These are phyloP conservation scores for Syngnathus floridae DNA, from an alignment of 2,113 vertebrate genomes.

Conservation along the genomic window DNA sequence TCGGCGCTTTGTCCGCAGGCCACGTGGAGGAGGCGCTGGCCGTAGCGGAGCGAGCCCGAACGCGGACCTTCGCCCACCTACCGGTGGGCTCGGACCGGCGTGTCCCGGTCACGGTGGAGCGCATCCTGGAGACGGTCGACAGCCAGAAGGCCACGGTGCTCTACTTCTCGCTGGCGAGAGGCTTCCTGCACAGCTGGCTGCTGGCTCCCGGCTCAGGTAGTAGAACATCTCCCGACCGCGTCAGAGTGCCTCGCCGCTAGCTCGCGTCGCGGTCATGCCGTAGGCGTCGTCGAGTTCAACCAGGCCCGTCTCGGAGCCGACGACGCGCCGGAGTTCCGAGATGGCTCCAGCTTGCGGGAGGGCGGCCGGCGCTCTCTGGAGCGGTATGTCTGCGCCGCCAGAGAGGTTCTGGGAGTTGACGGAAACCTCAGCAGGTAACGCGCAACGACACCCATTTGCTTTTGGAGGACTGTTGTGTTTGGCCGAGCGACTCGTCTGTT, in stretches of 20 bases:
- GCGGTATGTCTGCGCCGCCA: slow-evolving; percentile 77
- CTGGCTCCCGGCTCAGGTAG: slow-evolving; percentile 87
- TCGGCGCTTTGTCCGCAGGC: slow-evolving; percentile 59
- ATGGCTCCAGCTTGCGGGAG: slow-evolving; percentile 24
- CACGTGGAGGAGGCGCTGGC: slow-evolving; percentile 90
- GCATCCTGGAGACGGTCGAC: slow-evolving; percentile 84
- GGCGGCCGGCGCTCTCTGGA: slow-evolving; percentile 73
- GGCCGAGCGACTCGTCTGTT: not conserved
- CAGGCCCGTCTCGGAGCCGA: slow-evolving; percentile 84
- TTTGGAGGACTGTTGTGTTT: not conserved
- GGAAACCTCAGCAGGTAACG: slow-evolving; percentile 79
- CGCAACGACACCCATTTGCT: not conserved
- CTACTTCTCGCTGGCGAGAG: slow-evolving; percentile 89
- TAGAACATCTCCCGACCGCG: not conserved
- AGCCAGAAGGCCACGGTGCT: slow-evolving; percentile 86
- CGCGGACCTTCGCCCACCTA: slow-evolving; percentile 86
- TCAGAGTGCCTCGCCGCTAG: no score
- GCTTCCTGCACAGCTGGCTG: slow-evolving; percentile 94
- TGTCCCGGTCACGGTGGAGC: slow-evolving; percentile 83
- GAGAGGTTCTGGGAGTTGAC: slow-evolving; percentile 88
- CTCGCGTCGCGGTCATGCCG: not conserved
- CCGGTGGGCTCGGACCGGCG: slow-evolving; percentile 83
- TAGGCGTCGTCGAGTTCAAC: slow-evolving; percentile 93
- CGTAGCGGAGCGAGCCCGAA: slow-evolving; percentile 87
- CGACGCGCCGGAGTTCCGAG: slow-evolving; percentile 74